Evolutionary conservation across 2,113 vertebrate species (phyloP).

Genomic region (Balaenoptera acutorostrata): DNA sequence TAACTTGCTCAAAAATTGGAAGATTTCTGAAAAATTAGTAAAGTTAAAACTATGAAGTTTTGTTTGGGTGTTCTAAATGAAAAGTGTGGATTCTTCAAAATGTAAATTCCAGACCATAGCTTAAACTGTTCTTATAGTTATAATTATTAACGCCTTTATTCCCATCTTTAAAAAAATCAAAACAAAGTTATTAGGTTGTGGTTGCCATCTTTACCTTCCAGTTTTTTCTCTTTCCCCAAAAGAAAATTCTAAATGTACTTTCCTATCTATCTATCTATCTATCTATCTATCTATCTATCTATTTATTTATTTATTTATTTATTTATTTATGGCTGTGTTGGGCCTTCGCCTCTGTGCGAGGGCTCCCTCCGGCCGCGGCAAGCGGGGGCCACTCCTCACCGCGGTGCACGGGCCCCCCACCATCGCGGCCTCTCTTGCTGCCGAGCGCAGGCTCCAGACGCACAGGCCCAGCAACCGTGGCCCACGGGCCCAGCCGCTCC

Average conservation of each 20-base stretch:
- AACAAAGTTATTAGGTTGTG: neutral
- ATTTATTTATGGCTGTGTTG: too few species aligned
- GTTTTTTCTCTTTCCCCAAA: neutral
- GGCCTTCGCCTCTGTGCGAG: too few species aligned
- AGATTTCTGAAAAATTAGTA: neutral
- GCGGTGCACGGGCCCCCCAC: too few species aligned
- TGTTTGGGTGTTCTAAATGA: neutral
- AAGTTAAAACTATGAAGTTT: neutral
- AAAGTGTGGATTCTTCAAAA: neutral
- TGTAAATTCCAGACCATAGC: neutral
- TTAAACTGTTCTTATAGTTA: neutral
- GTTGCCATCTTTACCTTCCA: neutral
- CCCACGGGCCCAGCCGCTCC: too few species aligned
- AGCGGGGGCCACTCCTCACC: too few species aligned
- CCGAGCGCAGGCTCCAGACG: too few species aligned
- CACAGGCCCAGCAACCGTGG: too few species aligned
- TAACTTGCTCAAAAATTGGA: neutral
- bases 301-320: too few species aligned
- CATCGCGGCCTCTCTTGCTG: too few species aligned
- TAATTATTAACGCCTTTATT: neutral
- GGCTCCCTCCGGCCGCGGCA: too few species aligned
- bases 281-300: too few species aligned
- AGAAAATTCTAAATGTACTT: neutral
- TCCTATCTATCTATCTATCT: too few species aligned
- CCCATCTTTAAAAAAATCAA: neutral